Evolutionary conservation across 1,140 invertebrate species (phyloP).

Genomic region (Mesaphorura yosii): DNA sequence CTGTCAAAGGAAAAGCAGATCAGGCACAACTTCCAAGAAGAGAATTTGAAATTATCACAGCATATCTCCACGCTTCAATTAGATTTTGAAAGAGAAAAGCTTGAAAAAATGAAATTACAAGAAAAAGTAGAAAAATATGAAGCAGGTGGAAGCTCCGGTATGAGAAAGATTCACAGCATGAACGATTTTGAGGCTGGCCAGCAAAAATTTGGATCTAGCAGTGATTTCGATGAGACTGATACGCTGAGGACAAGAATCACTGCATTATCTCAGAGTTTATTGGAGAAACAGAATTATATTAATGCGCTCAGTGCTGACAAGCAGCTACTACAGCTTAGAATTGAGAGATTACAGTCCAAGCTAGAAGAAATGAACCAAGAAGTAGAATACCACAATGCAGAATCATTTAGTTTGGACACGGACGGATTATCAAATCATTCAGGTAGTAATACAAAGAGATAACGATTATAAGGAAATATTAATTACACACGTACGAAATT

Average conservation of each 20-base stretch:
- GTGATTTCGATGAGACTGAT: slow-evolving; percentile 14
- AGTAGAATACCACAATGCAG: slow-evolving; percentile 8
- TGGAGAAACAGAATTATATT: slow-evolving; percentile 28
- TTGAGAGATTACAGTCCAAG: slow-evolving; percentile 24
- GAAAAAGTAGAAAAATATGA: slow-evolving; percentile 15
- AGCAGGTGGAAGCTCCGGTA: too few relatives aligned
- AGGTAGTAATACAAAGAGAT: slow-evolving; percentile 9
- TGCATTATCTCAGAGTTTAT: slow-evolving; percentile 22
- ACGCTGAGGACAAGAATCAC: slow-evolving; percentile 25
- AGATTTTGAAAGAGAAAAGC: slow-evolving; percentile 23
- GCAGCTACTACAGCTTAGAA: slow-evolving; percentile 26
- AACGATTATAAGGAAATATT: not conserved
- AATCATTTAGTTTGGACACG: slow-evolving; percentile 10
- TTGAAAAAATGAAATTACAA: slow-evolving; percentile 19
- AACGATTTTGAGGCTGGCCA: slow-evolving; percentile 1
- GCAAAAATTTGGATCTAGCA: not conserved
- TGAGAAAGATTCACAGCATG: not conserved
- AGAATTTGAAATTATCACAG: slow-evolving; percentile 26
- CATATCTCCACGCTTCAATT: slow-evolving; percentile 22
- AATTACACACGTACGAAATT: slow-evolving; percentile 1
- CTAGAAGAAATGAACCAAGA: slow-evolving; percentile 14
- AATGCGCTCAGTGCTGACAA: slow-evolving; percentile 29
- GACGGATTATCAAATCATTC: slow-evolving; percentile 14
- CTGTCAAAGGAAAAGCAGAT: slow-evolving; percentile 15
- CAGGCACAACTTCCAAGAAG: slow-evolving; percentile 15